Conservation (phyloP, 2,888 invertebrate genomes). For the Helleia helle region DNA sequence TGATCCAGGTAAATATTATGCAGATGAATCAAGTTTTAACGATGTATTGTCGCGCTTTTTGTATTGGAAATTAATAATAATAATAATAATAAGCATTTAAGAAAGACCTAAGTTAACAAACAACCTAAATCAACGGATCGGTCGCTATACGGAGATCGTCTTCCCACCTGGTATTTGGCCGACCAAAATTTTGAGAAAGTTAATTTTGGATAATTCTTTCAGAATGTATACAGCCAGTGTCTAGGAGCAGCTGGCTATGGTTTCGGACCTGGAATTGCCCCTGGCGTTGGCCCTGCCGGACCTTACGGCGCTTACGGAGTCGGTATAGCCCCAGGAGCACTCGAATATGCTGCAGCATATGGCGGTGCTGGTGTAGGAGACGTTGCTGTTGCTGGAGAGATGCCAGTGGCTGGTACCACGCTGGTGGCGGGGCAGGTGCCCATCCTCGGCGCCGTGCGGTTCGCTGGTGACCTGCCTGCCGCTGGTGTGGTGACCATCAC, state of each 20-base stretch:
- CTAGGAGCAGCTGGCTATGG: not conserved
- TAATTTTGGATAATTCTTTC: no score
- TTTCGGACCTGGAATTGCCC: not conserved
- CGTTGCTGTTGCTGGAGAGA: conserved; percentile 24
- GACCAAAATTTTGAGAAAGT: no score
- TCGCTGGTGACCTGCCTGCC: conserved; percentile 23
- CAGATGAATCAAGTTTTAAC: no score
- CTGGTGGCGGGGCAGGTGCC: conserved; percentile 30
- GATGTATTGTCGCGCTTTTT: no score
- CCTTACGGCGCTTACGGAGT: not conserved
- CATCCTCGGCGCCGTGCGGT: conserved; percentile 25
- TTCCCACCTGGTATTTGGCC: no score
- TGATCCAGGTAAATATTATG: conserved; percentile 21
- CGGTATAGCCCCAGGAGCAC: not conserved
- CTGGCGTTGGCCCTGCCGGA: not conserved
- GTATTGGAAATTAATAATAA: no score
- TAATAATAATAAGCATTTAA: no score
- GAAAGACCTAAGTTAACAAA: no score
- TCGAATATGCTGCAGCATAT: conserved; percentile 19
- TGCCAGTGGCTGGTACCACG: conserved; percentile 27
- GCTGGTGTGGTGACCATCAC: conserved; percentile 23
- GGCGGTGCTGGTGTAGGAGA: conserved; percentile 27
- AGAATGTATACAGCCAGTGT: conserved; percentile 10
- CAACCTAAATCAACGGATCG: no score
- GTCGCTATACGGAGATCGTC: no score